A percentile compares a stretch with the other conserved stretches of the same genome.
Evolutionary conservation across 2,888 invertebrate species (phyloP).

Genomic region (Gnatocerus cornutus): DNA sequence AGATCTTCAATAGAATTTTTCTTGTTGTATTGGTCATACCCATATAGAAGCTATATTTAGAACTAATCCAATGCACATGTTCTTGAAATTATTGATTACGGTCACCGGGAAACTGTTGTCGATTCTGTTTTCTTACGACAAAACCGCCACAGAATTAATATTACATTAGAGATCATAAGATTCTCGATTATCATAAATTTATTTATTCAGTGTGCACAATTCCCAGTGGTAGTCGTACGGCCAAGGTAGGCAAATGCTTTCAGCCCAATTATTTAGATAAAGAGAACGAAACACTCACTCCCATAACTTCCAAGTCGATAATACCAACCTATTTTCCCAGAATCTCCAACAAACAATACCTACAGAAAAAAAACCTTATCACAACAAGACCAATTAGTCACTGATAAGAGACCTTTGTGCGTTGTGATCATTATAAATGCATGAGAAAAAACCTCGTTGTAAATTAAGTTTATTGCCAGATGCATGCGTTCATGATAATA

Average conservation of each 20-base stretch:
- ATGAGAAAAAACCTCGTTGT: background rate
- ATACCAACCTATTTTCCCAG: background rate
- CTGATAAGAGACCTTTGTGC: background rate
- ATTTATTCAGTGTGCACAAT: conserved; percentile 4
- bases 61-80: conserved; percentile 43
- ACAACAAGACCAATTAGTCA: background rate
- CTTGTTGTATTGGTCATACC: conserved; percentile 9
- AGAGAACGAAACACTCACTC: conserved; percentile 14
- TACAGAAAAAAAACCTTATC: background rate
- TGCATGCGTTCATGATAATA: conserved; percentile 11
- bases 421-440: background rate
- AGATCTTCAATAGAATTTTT: conserved; percentile 2
- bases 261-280: conserved; percentile 18
- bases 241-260: conserved; percentile 15
- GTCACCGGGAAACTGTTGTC: conserved; percentile 26
- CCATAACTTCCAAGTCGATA: conserved; percentile 18
- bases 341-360: conserved; percentile 1
- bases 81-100: conserved; percentile 46
- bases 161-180: conserved; percentile 16
- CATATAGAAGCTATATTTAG: conserved; percentile 37
- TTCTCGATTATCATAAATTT: conserved; percentile 33
- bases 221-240: background rate
- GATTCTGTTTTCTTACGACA: conserved; percentile 22
- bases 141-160: conserved; percentile 21
- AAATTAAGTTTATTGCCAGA: background rate